These are phyloP conservation scores for Exaiptasia diaphana DNA, from an alignment of 64 coral and sea anemone genomes.

Conservation along the genomic window DNA sequence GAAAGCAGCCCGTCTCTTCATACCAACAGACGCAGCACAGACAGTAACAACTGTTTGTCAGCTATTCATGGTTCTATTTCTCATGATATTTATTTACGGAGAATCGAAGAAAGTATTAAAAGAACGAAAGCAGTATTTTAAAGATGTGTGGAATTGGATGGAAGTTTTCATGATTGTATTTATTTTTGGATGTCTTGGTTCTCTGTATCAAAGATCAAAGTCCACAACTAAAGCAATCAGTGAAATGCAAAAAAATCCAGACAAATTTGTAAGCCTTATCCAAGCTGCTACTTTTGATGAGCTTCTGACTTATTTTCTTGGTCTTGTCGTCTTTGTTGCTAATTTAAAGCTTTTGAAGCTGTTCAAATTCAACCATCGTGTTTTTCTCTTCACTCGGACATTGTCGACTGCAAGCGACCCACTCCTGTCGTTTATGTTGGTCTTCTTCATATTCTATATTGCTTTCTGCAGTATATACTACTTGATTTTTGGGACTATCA, in stretches of 20 bases:
- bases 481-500: conserved; percentile 50
- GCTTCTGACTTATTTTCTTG: conserved; percentile 63
- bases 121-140: conserved; percentile 53
- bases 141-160: conserved; percentile 76
- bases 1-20: conserved; percentile 68
- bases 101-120: conserved; percentile 59
- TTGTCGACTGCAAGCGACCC: conserved; percentile 51
- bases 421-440: conserved; percentile 71
- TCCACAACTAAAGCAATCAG: conserved; percentile 52
- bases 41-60: conserved; percentile 45
- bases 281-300: conserved; percentile 72
- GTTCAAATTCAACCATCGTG: conserved; percentile 76
- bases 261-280: conserved; percentile 53
- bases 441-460: conserved; percentile 74
- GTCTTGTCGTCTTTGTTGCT: conserved; percentile 76
- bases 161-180: conserved; percentile 56
- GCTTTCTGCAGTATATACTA: conserved; percentile 60
- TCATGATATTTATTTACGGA: conserved; percentile 61
- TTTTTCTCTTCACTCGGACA: conserved; percentile 69
- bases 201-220: conserved; percentile 61
- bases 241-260: conserved; percentile 53
- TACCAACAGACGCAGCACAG: conserved; percentile 21
- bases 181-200: conserved; percentile 42
- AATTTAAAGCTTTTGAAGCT: conserved; percentile 83
- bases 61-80: conserved; percentile 65